Evolutionary conservation across 2,888 invertebrate genomes (phyloP).

Genomic region (Embidobia sp.): DNA sequence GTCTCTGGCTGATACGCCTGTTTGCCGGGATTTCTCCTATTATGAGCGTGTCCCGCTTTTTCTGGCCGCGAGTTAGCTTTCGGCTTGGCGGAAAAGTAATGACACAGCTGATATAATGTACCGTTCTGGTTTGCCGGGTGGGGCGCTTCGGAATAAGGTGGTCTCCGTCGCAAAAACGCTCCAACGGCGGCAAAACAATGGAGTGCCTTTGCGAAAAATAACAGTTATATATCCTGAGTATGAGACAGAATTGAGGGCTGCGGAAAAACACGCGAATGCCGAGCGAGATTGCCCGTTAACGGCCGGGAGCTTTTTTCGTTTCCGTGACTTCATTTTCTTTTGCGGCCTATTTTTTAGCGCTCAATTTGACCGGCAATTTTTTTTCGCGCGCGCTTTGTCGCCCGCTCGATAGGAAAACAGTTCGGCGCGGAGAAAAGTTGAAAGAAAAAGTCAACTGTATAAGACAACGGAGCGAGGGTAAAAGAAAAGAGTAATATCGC

Average conservation of each 20-base stretch:
- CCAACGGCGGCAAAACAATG: conserved; percentile 71
- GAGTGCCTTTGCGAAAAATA: conserved; percentile 78
- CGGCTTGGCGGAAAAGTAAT: conserved; percentile 74
- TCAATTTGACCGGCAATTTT: too few species aligned
- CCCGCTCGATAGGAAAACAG: background rate
- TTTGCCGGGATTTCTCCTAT: conserved; percentile 72
- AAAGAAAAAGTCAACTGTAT: background rate
- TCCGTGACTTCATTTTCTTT: conserved; percentile 35
- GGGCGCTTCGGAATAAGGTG: conserved; percentile 72
- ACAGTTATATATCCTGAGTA: conserved; percentile 75
- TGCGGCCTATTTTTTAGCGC: background rate
- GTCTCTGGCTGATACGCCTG: conserved; percentile 58
- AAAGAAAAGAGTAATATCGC: conserved; percentile 56
- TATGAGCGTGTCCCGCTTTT: conserved; percentile 73
- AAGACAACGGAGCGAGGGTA: conserved; percentile 26
- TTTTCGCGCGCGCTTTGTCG: too few species aligned
- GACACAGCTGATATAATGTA: conserved; percentile 78
- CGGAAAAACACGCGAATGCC: conserved; percentile 73
- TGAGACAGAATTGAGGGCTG: conserved; percentile 71
- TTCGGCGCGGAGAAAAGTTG: background rate
- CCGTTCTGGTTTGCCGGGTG: conserved; percentile 74
- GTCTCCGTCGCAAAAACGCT: conserved; percentile 63
- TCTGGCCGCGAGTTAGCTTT: conserved; percentile 69
- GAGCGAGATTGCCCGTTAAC: conserved; percentile 76
- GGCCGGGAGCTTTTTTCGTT: conserved; percentile 72